Evolutionary conservation across 2,888 invertebrate genomes (phyloP).

Genomic region (Dolichopus griseipennis): DNA sequence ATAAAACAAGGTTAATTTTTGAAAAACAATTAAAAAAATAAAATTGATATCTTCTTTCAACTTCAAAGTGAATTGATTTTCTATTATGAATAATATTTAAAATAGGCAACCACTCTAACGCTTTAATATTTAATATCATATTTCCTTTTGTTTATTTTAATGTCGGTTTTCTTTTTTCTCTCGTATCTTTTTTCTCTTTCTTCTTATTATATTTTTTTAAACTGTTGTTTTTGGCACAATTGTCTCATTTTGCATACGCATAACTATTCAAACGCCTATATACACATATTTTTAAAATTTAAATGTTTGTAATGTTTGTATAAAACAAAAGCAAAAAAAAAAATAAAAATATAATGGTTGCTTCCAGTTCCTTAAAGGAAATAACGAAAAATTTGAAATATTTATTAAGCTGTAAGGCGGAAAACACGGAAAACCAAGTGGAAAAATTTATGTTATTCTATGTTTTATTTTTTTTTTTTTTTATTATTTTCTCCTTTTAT

Average conservation of each 20-base stretch:
- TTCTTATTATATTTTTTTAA: no score
- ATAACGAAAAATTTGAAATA: not conserved
- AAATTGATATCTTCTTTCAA: no score
- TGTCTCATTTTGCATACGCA: not conserved
- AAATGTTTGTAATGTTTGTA: not conserved
- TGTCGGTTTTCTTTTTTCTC: no score
- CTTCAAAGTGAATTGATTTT: no score
- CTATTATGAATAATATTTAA: no score
- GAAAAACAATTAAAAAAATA: no score
- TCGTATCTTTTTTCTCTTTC: no score
- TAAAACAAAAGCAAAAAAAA: not conserved
- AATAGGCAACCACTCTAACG: no score
- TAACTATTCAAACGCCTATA: no score
- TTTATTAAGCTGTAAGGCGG: slow-evolving; percentile 3
- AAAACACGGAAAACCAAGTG: not conserved
- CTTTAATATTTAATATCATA: not conserved
- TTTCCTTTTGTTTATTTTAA: not conserved
- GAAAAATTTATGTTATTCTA: not conserved
- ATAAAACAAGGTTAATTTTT: no score
- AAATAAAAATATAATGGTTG: not conserved
- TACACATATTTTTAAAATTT: no score
- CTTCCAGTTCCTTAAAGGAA: not conserved
- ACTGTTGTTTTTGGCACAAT: not conserved
- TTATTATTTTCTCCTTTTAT: no score
- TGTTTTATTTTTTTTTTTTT: not conserved